phyloP scores from a whole-genome alignment of 2,113 vertebrate species.

The Embiotoca jacksoni region DNA sequence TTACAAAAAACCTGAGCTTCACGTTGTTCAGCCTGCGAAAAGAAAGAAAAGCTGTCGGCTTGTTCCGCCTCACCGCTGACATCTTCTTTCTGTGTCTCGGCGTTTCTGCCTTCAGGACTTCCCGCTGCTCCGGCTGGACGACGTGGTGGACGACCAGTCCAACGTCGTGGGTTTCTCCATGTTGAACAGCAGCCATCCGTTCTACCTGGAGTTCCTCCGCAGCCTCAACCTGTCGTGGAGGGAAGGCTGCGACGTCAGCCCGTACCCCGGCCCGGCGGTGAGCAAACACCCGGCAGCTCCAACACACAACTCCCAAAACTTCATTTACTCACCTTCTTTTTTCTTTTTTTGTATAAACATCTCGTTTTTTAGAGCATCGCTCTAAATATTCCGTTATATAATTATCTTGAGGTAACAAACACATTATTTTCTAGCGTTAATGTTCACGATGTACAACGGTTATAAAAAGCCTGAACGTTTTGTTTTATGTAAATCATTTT shows the following conservation, averaged over 20 bases:
- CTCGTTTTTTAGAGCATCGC: too few species aligned
- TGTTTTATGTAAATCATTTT: too few species aligned
- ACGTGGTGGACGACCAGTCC: conserved; percentile 88
- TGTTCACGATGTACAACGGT: too few species aligned
- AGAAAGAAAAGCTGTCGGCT: conserved; percentile 1
- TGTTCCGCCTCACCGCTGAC: neutral
- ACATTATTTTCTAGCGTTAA: too few species aligned
- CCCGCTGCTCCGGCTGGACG: conserved; percentile 88
- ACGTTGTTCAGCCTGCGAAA: conserved; percentile 13
- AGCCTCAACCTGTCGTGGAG: conserved; percentile 94
- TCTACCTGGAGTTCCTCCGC: conserved; percentile 91
- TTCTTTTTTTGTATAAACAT: too few species aligned
- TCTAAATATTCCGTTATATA: too few species aligned
- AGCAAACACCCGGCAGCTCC: conserved; percentile 9
- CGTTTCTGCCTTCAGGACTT: conserved; percentile 85
- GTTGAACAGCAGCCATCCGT: conserved; percentile 90
- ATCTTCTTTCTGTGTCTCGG: neutral
- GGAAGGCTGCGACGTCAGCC: conserved; percentile 88
- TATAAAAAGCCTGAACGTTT: too few species aligned
- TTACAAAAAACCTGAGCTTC: conserved; percentile 20
- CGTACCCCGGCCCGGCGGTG: conserved; percentile 78
- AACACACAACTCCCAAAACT: too few species aligned
- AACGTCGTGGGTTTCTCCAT: conserved; percentile 93
- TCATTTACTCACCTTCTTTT: too few species aligned
- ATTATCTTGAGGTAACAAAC: too few species aligned